Percentiles rank a stretch among this genome's conserved stretches.
Conservation (phyloP, 2,888 invertebrate genomes). For the Carcina quercana region DNA sequence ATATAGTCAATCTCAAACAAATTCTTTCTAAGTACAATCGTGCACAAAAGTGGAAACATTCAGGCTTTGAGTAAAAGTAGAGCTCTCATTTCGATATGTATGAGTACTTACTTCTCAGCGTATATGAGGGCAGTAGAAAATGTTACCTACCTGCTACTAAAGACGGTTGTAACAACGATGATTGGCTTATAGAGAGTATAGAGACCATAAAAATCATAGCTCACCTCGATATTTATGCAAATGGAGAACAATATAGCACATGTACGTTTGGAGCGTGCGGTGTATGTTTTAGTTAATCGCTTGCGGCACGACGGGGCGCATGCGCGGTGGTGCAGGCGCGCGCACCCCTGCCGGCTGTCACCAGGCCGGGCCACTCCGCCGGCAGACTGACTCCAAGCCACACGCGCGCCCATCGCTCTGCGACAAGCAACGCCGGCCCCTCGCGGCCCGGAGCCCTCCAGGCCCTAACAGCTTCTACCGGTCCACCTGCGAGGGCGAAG, state of each 20-base stretch:
- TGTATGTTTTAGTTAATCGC: constrained; percentile 30
- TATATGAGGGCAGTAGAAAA: no score
- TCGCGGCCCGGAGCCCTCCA: constrained; percentile 66
- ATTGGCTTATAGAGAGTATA: neutral
- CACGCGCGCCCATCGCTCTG: constrained; percentile 58
- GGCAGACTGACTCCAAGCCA: constrained; percentile 59
- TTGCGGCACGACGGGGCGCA: constrained; percentile 37
- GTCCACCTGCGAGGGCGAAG: constrained; percentile 41
- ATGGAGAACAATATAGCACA: constrained; percentile 28
- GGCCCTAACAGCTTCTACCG: constrained; percentile 47
- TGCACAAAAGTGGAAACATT: constrained; percentile 7
- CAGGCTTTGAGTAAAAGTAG: neutral
- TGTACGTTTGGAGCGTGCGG: constrained; percentile 31
- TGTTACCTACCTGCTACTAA: no score
- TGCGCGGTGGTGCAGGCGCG: constrained; percentile 57
- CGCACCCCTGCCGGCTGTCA: constrained; percentile 40
- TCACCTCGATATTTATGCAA: constrained; percentile 32
- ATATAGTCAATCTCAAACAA: no score
- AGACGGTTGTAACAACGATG: neutral
- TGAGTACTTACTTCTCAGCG: no score
- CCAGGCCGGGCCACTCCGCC: constrained; percentile 51
- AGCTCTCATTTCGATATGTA: no score
- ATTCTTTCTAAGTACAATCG: constrained; percentile 1
- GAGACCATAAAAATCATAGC: constrained; percentile 19
- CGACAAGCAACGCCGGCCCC: constrained; percentile 68